These are phyloP conservation scores for Furcifer pardalis DNA, from an alignment of 2,797 vertebrate species.

Conservation along the genomic window DNA sequence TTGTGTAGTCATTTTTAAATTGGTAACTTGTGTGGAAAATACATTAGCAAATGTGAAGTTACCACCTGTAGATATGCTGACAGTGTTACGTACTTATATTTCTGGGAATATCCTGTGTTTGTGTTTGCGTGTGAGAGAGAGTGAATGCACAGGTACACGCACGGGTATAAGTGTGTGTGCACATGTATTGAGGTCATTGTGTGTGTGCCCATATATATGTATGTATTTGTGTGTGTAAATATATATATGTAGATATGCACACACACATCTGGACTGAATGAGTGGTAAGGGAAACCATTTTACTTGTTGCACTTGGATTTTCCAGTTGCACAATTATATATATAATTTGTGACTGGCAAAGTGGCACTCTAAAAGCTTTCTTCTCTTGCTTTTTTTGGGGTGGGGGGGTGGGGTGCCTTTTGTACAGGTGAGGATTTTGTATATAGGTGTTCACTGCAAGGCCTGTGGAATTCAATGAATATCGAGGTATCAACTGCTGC, in stretches of 20 bases:
- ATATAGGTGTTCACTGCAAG: slow-evolving; percentile 85
- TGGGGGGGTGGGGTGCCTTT: slow-evolving; percentile 67
- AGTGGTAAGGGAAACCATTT: slow-evolving; percentile 80
- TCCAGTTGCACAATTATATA: slow-evolving; percentile 76
- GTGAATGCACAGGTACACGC: slow-evolving; percentile 21
- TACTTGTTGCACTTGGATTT: slow-evolving; percentile 79
- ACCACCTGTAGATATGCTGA: slow-evolving; percentile 79
- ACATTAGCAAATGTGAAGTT: slow-evolving; percentile 71
- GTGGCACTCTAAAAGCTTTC: slow-evolving; percentile 80
- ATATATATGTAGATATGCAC: slow-evolving; percentile 47
- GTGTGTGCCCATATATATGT: slow-evolving; percentile 66
- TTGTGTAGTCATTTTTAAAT: slow-evolving; percentile 66
- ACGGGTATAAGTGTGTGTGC: slow-evolving; percentile 43
- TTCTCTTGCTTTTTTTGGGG: background rate
- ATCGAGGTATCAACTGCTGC: slow-evolving; percentile 87
- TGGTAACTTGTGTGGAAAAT: slow-evolving; percentile 78
- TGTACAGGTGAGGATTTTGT: slow-evolving; percentile 83
- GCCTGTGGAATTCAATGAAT: slow-evolving; percentile 87
- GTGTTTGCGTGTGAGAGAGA: slow-evolving; percentile 55
- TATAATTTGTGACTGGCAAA: slow-evolving; percentile 81
- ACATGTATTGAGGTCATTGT: slow-evolving; percentile 51
- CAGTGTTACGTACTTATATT: slow-evolving; percentile 83
- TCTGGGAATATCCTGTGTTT: slow-evolving; percentile 76
- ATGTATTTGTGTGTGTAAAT: slow-evolving; percentile 70
- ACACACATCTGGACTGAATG: slow-evolving; percentile 77